Percentiles rank a stretch among this genome's conserved stretches.
These are phyloP conservation scores for Paraescarpia echinospica DNA, from an alignment of 1,140 invertebrate species.

Conservation along the genomic window DNA sequence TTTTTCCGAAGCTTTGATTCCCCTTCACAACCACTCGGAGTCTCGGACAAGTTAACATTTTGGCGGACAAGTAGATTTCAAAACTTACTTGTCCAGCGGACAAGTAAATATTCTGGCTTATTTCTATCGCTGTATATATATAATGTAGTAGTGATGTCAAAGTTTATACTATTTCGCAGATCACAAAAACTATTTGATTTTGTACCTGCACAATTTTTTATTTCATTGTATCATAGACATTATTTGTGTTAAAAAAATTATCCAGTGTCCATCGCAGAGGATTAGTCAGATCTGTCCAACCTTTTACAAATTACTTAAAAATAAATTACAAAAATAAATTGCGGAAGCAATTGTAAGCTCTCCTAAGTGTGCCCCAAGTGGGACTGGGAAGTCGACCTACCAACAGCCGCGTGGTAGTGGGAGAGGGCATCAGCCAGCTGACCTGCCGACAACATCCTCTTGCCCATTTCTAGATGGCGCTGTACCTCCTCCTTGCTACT, in stretches of 20 bases:
- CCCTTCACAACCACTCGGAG: no score
- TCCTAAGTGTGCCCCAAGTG: not conserved
- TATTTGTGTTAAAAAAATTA: no score
- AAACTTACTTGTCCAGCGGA: no score
- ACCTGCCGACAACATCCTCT: conserved; percentile 84
- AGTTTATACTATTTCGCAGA: not conserved
- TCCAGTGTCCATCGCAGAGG: no score
- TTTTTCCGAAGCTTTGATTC: no score
- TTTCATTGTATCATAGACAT: not conserved
- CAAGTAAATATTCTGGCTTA: no score
- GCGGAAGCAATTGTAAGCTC: not conserved
- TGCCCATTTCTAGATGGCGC: conserved; percentile 89
- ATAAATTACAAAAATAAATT: not conserved
- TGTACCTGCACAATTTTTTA: not conserved
- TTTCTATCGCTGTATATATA: no score
- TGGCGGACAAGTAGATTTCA: no score
- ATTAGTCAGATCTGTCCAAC: not conserved
- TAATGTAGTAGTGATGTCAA: no score
- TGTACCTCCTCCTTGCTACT: conserved; percentile 70
- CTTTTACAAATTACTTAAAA: not conserved
- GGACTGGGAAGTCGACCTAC: conserved; percentile 63
- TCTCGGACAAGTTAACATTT: no score
- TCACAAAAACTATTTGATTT: not conserved
- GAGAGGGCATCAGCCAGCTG: conserved; percentile 94
- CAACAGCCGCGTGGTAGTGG: conserved; percentile 97